Conservation (phyloP, 2,888 invertebrate species). For the Rhagophthalmus giganteus region DNA sequence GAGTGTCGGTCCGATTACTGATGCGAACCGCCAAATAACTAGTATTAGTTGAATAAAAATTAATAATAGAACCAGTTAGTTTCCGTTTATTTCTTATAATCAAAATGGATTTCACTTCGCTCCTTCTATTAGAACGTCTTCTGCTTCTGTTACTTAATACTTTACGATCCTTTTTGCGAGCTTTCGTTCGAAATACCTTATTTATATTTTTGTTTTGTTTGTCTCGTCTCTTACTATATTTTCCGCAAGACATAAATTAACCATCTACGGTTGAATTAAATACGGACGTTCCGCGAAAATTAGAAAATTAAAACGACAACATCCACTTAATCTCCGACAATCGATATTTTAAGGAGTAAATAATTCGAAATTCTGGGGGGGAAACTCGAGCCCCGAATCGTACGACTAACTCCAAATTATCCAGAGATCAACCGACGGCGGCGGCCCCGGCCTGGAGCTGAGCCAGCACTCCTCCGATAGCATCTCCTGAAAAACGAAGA, state of each 20-base stretch:
- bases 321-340: constrained; percentile 4
- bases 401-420: constrained; percentile 24
- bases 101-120: background rate
- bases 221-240: background rate
- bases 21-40: too few relatives aligned
- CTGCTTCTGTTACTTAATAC: background rate
- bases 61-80: too few relatives aligned
- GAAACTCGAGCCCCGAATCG: constrained; percentile 8
- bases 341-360: constrained; percentile 18
- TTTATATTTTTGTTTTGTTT: constrained; percentile 3
- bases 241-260: background rate
- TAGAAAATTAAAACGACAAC: constrained; percentile 10
- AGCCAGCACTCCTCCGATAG: constrained; percentile 30
- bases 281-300: too few relatives aligned
- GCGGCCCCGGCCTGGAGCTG: constrained; percentile 24
- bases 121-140: background rate
- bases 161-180: background rate
- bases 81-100: constrained; percentile 1
- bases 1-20: too few relatives aligned
- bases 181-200: constrained; percentile 2
- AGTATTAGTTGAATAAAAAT: too few relatives aligned
- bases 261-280: background rate
- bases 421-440: constrained; percentile 23
- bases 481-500: constrained; percentile 32
- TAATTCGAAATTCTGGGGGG: constrained; percentile 18